Evolutionary conservation across 92 coral and sea anemone genomes (phyloP), one percentile per base, ranked within the genome.

Genomic region (Ricordea florida): DNA sequence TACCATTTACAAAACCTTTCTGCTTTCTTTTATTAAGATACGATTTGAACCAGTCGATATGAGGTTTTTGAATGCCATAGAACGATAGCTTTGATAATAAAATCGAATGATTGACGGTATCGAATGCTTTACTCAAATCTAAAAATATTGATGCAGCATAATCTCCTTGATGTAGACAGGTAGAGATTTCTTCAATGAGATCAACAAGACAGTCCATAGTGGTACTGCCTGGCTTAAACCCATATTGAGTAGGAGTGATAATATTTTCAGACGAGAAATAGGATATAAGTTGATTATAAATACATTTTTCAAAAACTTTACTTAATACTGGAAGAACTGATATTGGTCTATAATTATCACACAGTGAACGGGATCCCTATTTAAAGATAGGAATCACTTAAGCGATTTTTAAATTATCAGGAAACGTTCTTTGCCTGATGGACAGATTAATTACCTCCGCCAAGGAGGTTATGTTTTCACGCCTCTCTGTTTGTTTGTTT

Each of bases 301-400:
- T 73, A 27, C 67, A 43, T 73, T 73, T 73, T 31, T 57, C 79
- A 72, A 72, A 57, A 30, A 72, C 57, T 56, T 72, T 72, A 57
- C 79, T 72, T 15, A 72, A 34, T 28, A 31, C 27, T n/a, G 80
- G 53, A 24, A 73, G 69, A 58, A 73, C 36, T 38, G 80, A 73
- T 23, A 73, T 73, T 18, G 79, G 57, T 20, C 79, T 14, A 72
- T 72, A 57, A 16, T 72, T 72, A 41, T 26, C 58, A 72, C 67
- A 57, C 18, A 34, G 31, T 21, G 35, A 22, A 15, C 37, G 47
- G 34, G 69, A 73, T 15, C 69, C 80, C 45, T 73, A 38, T 72
- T 72, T 72, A 57, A 56, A 72, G 31, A 72, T 57, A 21, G 66
- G 66, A 15, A 40, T 27, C 43, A 56, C 78, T 35, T 27, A 35